Evolutionary conservation across 2,113 vertebrate genomes (phyloP).

Genomic region (Sphaerodactylus townsendi): DNA sequence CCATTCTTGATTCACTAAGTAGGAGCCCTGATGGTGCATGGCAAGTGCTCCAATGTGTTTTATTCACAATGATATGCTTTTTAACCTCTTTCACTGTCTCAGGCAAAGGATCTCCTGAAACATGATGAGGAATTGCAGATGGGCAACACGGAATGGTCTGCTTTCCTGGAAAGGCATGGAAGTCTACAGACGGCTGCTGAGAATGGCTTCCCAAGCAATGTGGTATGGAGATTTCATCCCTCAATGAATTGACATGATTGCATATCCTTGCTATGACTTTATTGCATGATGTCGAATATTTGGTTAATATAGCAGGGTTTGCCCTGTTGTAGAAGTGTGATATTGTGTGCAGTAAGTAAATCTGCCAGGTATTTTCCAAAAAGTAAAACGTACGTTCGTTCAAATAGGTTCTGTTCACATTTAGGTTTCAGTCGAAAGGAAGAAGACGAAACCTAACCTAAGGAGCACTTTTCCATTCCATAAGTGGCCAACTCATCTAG

Average conservation of each 20-base stretch:
- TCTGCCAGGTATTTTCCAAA: too few relatives aligned
- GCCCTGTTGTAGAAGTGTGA: too few relatives aligned
- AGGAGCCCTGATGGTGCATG: fast-evolving
- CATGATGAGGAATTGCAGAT: slow-evolving; percentile 56
- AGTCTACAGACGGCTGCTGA: neutral
- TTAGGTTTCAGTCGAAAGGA: too few relatives aligned
- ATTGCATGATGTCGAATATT: neutral
- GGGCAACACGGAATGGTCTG: slow-evolving; percentile 8
- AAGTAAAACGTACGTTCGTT: too few relatives aligned
- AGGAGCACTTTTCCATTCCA: too few relatives aligned
- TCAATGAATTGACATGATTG: neutral
- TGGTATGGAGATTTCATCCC: neutral
- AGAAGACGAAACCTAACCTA: too few relatives aligned
- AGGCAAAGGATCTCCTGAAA: slow-evolving; percentile 75
- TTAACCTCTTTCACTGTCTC: slow-evolving; percentile 51
- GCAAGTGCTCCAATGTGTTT: neutral
- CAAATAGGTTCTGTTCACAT: too few relatives aligned
- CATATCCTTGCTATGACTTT: neutral
- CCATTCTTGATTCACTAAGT: neutral
- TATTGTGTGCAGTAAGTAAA: too few relatives aligned
- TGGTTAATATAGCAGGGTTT: neutral
- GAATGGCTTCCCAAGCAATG: neutral
- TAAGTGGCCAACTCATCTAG: too few relatives aligned
- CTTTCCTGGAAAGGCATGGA: neutral
- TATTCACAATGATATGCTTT: slow-evolving; percentile 20